Evolutionary conservation across 2,113 vertebrate genomes (phyloP), one percentile per base, ranked within the genome.

Genomic region (Malurus alboscapulatus): DNA sequence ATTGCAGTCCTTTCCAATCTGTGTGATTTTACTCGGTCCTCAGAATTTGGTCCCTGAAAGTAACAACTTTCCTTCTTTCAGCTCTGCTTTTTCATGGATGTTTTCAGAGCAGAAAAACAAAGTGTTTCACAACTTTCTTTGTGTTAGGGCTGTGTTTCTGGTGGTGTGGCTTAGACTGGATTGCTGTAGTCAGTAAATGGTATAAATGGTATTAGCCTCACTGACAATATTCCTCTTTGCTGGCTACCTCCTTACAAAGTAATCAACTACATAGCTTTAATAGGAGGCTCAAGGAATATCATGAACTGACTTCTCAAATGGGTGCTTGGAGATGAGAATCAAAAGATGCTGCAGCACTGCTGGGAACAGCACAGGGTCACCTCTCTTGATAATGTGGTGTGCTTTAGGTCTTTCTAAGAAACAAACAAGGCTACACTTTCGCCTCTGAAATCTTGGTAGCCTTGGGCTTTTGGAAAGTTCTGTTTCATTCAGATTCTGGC

Each of bases 401-500:
- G 30, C 7, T 71, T 59, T 50, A 71, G 58, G 90, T 50, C 75
- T 86, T 80, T 65, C 74, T 82, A 61, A 90, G 95, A 94, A 94
- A 86, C 40, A 69, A 55, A 71, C 34, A 51, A 55, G 53, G 69
- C 62, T 88, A 93, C 62, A 48, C 34, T 59, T 50, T 51, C 44
- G 86, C 61, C 78, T 86, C 73, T 90, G 16, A 67, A 83, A 55
- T 89, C 51, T 29, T 81, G 82, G 94, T 92, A 89, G 93, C 92
- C 94, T 51, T 45, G 48, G 65, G 93, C 91, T 94, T 93, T 90
- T 78, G 87, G 92, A 77, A 92, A 87, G 13, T 67, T 94, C 68
- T 72, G 18, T 94, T 96, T 96, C 68, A 78, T 91, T 92, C 94
- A 88, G 94, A 91, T 90, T 81, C 92, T 96, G 96, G 94, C 93